Conservation (phyloP, 2,888 invertebrate species). For the Dicyrtomina minuta region DNA sequence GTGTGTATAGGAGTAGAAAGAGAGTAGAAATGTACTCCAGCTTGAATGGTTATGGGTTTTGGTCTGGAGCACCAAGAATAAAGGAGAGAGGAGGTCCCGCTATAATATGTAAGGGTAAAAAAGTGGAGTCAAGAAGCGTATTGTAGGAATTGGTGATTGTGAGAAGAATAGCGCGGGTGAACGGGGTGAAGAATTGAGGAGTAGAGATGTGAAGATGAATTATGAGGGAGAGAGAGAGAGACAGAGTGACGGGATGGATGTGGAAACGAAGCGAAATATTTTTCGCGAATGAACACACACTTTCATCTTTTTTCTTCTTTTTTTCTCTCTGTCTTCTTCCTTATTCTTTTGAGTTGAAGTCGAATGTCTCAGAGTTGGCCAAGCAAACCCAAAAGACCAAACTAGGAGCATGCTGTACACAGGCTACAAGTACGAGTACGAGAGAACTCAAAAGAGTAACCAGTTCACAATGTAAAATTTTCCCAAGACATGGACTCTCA, state of each 20-base stretch:
- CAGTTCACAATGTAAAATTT: conserved; percentile 14
- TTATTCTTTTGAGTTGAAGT: neutral
- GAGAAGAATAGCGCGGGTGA: conserved; percentile 17
- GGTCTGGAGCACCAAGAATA: too few relatives aligned
- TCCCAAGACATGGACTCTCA: conserved; percentile 9
- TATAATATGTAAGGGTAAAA: too few relatives aligned
- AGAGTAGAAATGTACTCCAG: too few relatives aligned
- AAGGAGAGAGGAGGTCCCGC: too few relatives aligned
- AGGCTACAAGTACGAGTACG: too few relatives aligned
- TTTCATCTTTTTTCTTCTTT: conserved; percentile 4
- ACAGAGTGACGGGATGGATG: conserved; percentile 18
- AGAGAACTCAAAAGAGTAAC: neutral
- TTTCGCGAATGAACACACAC: conserved; percentile 21
- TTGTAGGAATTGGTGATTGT: neutral
- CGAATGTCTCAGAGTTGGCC: neutral
- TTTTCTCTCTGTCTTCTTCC: neutral
- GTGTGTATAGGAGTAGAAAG: too few relatives aligned
- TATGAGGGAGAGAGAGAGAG: conserved; percentile 21
- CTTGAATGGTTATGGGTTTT: too few relatives aligned
- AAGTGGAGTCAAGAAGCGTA: neutral
- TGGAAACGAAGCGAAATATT: conserved; percentile 14
- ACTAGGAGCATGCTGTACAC: neutral
- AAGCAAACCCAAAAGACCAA: neutral
- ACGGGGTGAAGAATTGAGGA: conserved; percentile 24
- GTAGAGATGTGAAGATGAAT: conserved; percentile 32